Percentiles rank a stretch among this genome's conserved stretches.
These are phyloP conservation scores for Drosophila prostipennis DNA, from an alignment of 2,888 invertebrate species.

Conservation along the genomic window DNA sequence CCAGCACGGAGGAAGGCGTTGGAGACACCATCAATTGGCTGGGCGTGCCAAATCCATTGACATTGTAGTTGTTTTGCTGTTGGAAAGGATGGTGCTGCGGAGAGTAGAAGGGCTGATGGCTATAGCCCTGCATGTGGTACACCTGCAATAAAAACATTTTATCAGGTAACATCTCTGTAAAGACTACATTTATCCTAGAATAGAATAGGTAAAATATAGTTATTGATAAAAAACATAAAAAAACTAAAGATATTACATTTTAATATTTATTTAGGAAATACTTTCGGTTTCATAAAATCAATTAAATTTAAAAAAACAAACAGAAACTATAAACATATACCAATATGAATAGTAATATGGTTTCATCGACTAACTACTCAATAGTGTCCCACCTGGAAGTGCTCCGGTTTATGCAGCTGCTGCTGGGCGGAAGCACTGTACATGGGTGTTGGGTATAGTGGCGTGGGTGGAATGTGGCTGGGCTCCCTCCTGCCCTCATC, in stretches of 20 bases:
- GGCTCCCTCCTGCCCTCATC: constrained; percentile 42
- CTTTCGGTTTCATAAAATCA: background rate
- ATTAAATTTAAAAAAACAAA: background rate
- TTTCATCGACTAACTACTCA: constrained; percentile 3
- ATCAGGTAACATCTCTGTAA: background rate
- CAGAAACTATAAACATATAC: too few relatives aligned
- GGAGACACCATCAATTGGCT: constrained; percentile 31
- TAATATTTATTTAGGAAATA: background rate
- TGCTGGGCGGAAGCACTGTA: constrained; percentile 54
- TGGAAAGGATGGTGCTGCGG: constrained; percentile 51
- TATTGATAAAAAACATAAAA: background rate
- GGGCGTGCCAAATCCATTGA: constrained; percentile 63
- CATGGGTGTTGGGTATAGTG: constrained; percentile 42
- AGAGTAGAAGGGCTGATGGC: constrained; percentile 53
- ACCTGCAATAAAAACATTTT: constrained; percentile 17
- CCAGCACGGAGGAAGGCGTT: constrained; percentile 16
- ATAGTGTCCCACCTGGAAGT: constrained; percentile 41
- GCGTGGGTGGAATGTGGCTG: constrained; percentile 68
- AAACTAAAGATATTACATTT: background rate
- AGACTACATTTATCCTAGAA: too few relatives aligned
- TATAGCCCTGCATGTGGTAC: constrained; percentile 57
- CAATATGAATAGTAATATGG: too few relatives aligned
- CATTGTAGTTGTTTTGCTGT: constrained; percentile 79
- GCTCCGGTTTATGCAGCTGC: constrained; percentile 48
- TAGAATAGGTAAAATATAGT: too few relatives aligned